A percentile compares a stretch with the other conserved stretches of the same genome.
These are phyloP conservation scores for Tragopan temminckii DNA, from an alignment of 2,797 vertebrate genomes.

Conservation along the genomic window DNA sequence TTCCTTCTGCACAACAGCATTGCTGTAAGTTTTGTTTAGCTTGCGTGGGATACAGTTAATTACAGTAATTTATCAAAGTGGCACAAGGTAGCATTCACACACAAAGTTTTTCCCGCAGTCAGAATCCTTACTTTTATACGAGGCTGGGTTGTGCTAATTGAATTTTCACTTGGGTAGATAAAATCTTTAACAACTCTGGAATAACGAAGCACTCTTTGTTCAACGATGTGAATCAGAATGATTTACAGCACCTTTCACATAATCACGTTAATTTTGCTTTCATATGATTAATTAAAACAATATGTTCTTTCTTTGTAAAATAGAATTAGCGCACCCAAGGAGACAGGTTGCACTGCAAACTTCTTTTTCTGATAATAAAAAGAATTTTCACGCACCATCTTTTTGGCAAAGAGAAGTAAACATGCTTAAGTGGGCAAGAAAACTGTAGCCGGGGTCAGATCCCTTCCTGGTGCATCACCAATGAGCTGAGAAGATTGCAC, in stretches of 20 bases:
- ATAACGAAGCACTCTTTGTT: slow-evolving; percentile 84
- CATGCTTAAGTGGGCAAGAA: not conserved
- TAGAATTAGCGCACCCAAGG: slow-evolving; percentile 79
- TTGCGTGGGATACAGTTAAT: slow-evolving; percentile 87
- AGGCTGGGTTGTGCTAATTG: slow-evolving; percentile 82
- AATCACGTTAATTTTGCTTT: slow-evolving; percentile 85
- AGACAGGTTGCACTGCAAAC: slow-evolving; percentile 78
- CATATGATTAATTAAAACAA: slow-evolving; percentile 87
- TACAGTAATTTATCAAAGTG: slow-evolving; percentile 91
- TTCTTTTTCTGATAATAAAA: slow-evolving; percentile 75
- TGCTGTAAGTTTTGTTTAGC: slow-evolving; percentile 86
- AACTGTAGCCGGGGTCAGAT: not conserved
- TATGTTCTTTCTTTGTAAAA: slow-evolving; percentile 81
- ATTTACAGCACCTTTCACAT: slow-evolving; percentile 85
- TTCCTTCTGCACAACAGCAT: slow-evolving; percentile 79
- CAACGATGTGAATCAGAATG: slow-evolving; percentile 81
- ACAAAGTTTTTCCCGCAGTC: slow-evolving; percentile 76
- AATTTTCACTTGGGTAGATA: slow-evolving; percentile 87
- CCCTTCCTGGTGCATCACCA: not conserved
- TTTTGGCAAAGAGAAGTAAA: slow-evolving; percentile 58
- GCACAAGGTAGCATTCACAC: slow-evolving; percentile 83
- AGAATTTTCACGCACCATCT: slow-evolving; percentile 52
- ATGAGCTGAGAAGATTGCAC: not conserved
- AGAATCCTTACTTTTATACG: slow-evolving; percentile 80
- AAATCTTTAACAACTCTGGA: slow-evolving; percentile 86